Evolutionary conservation across 2,888 invertebrate genomes (phyloP), one percentile per base, ranked within the genome.

Genomic region (Horisme vitalbata): DNA sequence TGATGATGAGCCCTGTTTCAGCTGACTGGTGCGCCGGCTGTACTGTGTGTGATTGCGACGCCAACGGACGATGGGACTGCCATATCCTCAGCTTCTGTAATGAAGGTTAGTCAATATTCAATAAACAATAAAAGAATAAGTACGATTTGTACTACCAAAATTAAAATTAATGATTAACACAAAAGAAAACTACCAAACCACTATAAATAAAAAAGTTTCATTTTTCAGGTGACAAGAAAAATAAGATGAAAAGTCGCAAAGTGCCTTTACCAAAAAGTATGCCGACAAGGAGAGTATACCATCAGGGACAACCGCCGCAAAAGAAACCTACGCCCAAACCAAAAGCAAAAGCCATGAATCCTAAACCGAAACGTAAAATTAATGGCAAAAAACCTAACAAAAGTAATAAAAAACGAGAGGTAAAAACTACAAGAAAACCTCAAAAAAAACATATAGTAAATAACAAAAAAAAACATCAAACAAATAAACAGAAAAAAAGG

Each of bases 1-100:
- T n/a, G n/a, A n/a, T n/a, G n/a, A n/a, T n/a, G 15, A 15, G 5
- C 15, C 5, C 5, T 15, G 15, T 72, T 75, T 2, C 63, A 88
- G 87, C 51, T 33, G 86, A 88, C 44, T 87, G 86, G 86, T 87
- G 87, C 28, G 61, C 65, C 0, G 87, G 87, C 0, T 88, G 87
- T 31, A 83, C 80, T 0, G 79, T 87, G 0, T 88, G 87, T 10
- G 85, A 85, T 45, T 88, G 87, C 26, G 75, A 80, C 2, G 66
- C 69, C 0, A 65, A 79, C 6, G 82, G 85, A 0, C 68, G 60
- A 0, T 88, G 87, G 87, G 73, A 81, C 48, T 88, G 87, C 33
- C 83, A 83, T 21, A 45, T 79, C 0, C 56, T 87, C 13, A 87
- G 83, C 32, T 86, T 83, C 46, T 88, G 87, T 51, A 68, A 75